Percentiles rank a stretch among this genome's conserved stretches.
Evolutionary conservation across 92 coral and sea anemone species (phyloP).

Genomic region (Heteractis magnifica): DNA sequence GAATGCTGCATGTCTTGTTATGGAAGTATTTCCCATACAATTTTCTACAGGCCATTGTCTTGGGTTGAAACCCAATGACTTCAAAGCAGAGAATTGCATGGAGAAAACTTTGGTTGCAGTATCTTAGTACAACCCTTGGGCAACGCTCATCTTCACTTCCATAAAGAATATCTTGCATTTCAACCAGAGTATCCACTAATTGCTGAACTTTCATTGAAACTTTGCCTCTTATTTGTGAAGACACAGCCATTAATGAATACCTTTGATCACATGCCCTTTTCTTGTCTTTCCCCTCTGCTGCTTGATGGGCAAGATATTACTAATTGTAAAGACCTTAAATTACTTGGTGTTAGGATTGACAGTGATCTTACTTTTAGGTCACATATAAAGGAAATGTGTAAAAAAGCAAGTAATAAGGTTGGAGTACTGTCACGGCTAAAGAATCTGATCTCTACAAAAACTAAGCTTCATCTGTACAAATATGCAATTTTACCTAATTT

Average conservation of each 20-base stretch:
- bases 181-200: slow-evolving; percentile 37
- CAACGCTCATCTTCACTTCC: slow-evolving; percentile 24
- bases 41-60: slow-evolving; percentile 25
- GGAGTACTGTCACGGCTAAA: too few species aligned
- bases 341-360: too few species aligned
- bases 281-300: slow-evolving; percentile 28
- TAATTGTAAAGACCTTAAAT: too few species aligned
- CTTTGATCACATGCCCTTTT: slow-evolving; percentile 35
- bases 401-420: too few species aligned
- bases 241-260: slow-evolving; percentile 8
- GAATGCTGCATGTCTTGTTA: slow-evolving; percentile 30
- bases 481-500: too few species aligned
- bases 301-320: too few species aligned
- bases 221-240: too few species aligned
- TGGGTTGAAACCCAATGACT: slow-evolving; percentile 33
- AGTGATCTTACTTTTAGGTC: too few species aligned
- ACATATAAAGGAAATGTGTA: too few species aligned
- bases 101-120: slow-evolving; percentile 41
- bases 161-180: slow-evolving; percentile 32
- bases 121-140: slow-evolving; percentile 42
- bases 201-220: slow-evolving; percentile 18
- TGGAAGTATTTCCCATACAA: slow-evolving; percentile 51
- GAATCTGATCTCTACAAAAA: too few species aligned
- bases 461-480: too few species aligned
- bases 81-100: slow-evolving; percentile 37